Conservation (phyloP, 2,888 invertebrate genomes). For the Tetragonisca angustula region DNA sequence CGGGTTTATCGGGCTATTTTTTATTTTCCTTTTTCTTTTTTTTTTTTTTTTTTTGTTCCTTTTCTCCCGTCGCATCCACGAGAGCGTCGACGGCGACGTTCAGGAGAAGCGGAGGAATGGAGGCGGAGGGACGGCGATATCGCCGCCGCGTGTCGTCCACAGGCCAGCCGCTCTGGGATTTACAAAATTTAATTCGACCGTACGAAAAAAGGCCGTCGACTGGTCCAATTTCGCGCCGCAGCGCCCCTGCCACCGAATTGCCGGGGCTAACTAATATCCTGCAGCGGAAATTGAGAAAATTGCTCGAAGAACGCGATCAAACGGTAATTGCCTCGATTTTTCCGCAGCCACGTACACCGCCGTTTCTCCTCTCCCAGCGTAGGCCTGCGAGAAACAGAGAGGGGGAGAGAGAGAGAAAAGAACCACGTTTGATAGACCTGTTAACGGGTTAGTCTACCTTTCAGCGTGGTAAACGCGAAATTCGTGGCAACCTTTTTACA, state of each 20-base stretch:
- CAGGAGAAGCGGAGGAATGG: neutral
- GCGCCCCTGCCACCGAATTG: constrained; percentile 6
- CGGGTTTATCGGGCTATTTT: constrained; percentile 62
- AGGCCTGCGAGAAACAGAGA: neutral
- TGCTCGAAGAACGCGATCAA: constrained; percentile 34
- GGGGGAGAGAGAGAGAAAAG: neutral
- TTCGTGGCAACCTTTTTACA: too few relatives aligned
- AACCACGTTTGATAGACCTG: too few relatives aligned
- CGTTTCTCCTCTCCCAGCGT: too few relatives aligned
- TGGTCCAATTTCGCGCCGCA: constrained; percentile 28
- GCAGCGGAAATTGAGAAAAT: constrained; percentile 41
- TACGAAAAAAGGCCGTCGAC: constrained; percentile 11
- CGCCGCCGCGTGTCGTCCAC: constrained; percentile 7
- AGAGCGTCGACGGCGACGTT: constrained; percentile 16
- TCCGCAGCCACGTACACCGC: neutral
- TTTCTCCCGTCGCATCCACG: constrained; percentile 21
- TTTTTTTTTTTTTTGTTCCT: too few relatives aligned
- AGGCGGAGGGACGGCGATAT: constrained; percentile 3
- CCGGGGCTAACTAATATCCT: constrained; percentile 36
- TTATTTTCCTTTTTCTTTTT: constrained; percentile 13
- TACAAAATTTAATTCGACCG: constrained; percentile 52
- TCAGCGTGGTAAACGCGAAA: too few relatives aligned
- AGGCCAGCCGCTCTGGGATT: constrained; percentile 22
- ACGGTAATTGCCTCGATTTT: constrained; percentile 38
- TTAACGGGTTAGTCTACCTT: too few relatives aligned